Percentiles rank a stretch among this genome's conserved stretches.
These are phyloP conservation scores for Gadopsis marmoratus DNA, from an alignment of 2,797 vertebrate genomes.

Conservation along the genomic window DNA sequence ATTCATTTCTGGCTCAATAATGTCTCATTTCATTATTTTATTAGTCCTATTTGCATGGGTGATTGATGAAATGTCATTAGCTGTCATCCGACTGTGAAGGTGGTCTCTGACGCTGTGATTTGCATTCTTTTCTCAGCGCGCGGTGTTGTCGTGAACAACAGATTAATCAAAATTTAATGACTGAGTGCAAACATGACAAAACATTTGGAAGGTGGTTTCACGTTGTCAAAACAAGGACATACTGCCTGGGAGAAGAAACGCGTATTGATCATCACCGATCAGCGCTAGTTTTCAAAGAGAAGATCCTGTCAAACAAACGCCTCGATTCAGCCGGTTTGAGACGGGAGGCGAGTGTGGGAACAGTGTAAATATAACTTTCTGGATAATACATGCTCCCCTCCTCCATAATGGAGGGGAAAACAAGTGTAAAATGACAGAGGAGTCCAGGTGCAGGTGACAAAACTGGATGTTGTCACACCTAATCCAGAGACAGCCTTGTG, in stretches of 20 bases:
- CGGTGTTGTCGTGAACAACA: slow-evolving; percentile 24
- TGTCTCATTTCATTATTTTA: slow-evolving; percentile 9
- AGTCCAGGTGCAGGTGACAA: slow-evolving; percentile 72
- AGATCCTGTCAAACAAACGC: slow-evolving; percentile 22
- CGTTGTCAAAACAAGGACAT: slow-evolving; percentile 45
- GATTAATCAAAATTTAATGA: slow-evolving; percentile 63
- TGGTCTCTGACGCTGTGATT: slow-evolving; percentile 24
- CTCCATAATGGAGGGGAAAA: slow-evolving; percentile 54
- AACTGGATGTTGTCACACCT: slow-evolving; percentile 70
- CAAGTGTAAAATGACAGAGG: slow-evolving; percentile 63
- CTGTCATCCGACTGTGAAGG: slow-evolving; percentile 51
- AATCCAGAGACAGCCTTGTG: slow-evolving; percentile 72
- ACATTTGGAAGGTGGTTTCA: slow-evolving; percentile 38
- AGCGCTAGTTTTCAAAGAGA: slow-evolving; percentile 21
- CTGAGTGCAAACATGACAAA: slow-evolving; percentile 26
- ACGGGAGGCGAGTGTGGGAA: slow-evolving; percentile 26
- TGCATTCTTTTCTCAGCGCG: slow-evolving; percentile 19
- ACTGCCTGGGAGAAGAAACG: neutral
- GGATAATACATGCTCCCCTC: slow-evolving; percentile 53
- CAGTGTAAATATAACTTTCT: slow-evolving; percentile 40
- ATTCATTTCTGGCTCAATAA: slow-evolving; percentile 6
- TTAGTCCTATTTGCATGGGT: neutral
- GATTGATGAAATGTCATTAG: slow-evolving; percentile 57
- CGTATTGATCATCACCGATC: slow-evolving; percentile 33
- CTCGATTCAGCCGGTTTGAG: slow-evolving; percentile 27